Conservation (phyloP, 2,888 invertebrate species). For the Ernsta delagoae region DNA sequence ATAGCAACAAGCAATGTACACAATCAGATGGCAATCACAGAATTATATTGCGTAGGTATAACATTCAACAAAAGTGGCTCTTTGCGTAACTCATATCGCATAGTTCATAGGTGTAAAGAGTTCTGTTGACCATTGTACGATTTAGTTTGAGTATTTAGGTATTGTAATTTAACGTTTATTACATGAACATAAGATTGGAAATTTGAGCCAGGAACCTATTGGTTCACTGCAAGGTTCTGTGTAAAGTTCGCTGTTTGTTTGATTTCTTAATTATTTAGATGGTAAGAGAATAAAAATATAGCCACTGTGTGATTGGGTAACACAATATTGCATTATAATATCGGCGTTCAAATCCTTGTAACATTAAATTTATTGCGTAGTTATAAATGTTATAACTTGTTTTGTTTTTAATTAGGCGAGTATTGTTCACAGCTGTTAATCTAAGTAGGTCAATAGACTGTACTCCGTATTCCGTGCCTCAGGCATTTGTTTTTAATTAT, state of each 20-base stretch:
- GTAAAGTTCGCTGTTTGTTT: constrained; percentile 32
- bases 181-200: not conserved
- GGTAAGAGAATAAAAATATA: constrained; percentile 26
- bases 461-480: not conserved
- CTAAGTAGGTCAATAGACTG: not conserved
- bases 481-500: not conserved
- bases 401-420: not conserved
- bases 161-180: no score
- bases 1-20: constrained; percentile 23
- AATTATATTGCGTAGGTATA: constrained; percentile 30
- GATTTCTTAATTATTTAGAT: constrained; percentile 21
- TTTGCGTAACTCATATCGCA: constrained; percentile 18
- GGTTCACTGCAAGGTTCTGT: not conserved
- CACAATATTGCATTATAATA: constrained; percentile 18
- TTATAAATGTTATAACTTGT: not conserved
- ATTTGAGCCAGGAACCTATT: not conserved
- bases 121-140: no score
- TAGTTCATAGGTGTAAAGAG: no score
- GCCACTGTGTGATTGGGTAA: constrained; percentile 16
- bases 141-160: no score
- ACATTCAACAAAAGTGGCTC: constrained; percentile 18
- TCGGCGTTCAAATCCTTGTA: constrained; percentile 10
- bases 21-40: constrained; percentile 26
- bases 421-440: not conserved
- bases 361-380: constrained; percentile 18